A percentile compares a stretch with the other conserved stretches of the same genome.
These are phyloP conservation scores for Heliconius eleuchia DNA, from an alignment of 1,140 invertebrate species.

Conservation along the genomic window DNA sequence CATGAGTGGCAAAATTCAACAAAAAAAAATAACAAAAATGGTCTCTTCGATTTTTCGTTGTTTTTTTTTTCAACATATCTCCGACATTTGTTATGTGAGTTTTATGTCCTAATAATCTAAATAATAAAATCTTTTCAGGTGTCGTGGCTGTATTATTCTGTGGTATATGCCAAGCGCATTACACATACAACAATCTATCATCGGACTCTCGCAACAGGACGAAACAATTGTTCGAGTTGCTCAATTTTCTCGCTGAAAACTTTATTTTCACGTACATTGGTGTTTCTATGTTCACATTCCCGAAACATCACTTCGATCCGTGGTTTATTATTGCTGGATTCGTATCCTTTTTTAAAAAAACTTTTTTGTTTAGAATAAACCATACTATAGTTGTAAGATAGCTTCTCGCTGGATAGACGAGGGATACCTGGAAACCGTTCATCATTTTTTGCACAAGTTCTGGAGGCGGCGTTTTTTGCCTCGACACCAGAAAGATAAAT, in stretches of 20 bases:
- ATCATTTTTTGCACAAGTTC: no score
- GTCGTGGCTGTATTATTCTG: constrained; percentile 98
- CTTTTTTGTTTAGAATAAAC: no score
- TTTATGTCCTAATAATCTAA: background rate
- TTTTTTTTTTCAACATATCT: no score
- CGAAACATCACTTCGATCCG: constrained; percentile 95
- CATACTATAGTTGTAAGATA: no score
- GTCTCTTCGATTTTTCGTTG: no score
- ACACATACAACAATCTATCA: constrained; percentile 98
- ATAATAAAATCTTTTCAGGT: constrained; percentile 81
- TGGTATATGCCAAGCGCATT: constrained; percentile 99
- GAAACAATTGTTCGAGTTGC: constrained; percentile 96
- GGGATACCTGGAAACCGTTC: no score
- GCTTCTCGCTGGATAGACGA: no score
- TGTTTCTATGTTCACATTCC: constrained; percentile 99
- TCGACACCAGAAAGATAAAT: no score
- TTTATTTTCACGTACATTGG: constrained; percentile 99
- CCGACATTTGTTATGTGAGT: no score
- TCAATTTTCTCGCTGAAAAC: constrained; percentile 98
- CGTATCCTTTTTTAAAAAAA: constrained; percentile 87
- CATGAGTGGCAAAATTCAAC: no score
- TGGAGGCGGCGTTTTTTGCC: no score
- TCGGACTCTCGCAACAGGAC: constrained; percentile 93
- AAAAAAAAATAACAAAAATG: no score
- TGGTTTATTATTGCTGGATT: constrained; percentile 96